Conservation (phyloP, 2,113 vertebrate species). For the Ptilonorhynchus violaceus region DNA sequence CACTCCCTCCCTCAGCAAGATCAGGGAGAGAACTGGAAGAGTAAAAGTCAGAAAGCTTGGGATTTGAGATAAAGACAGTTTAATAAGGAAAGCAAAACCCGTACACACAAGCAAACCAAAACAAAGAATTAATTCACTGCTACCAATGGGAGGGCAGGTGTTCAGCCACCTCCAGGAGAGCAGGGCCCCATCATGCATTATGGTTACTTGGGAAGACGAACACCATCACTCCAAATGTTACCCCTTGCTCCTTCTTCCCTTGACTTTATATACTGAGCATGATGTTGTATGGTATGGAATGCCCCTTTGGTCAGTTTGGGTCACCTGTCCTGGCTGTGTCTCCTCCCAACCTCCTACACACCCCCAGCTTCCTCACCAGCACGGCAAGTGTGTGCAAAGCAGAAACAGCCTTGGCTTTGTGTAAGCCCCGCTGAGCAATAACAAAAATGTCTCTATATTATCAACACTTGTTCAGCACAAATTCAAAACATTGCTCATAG, state of each 20-base stretch:
- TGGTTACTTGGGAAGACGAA: neutral
- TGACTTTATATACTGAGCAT: neutral
- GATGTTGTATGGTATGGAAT: neutral
- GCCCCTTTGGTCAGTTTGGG: neutral
- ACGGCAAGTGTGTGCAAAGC: neutral
- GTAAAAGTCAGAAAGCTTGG: neutral
- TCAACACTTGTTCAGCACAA: neutral
- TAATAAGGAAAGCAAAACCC: neutral
- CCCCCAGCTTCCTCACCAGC: neutral
- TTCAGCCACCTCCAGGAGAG: neutral
- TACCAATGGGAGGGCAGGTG: accelerated
- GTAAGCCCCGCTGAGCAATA: neutral
- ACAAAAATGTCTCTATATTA: neutral
- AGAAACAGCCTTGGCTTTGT: neutral
- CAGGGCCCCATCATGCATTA: neutral
- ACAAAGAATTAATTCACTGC: neutral
- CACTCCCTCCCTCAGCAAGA: neutral
- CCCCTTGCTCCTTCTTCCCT: neutral
- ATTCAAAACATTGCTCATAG: neutral
- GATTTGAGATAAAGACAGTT: neutral
- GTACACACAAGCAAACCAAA: neutral
- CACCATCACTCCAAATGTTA: neutral
- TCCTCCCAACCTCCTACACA: neutral
- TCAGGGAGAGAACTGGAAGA: neutral
- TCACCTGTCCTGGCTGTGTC: neutral